Conservation (phyloP, 2,113 vertebrate species). For the Uria aalge region DNA sequence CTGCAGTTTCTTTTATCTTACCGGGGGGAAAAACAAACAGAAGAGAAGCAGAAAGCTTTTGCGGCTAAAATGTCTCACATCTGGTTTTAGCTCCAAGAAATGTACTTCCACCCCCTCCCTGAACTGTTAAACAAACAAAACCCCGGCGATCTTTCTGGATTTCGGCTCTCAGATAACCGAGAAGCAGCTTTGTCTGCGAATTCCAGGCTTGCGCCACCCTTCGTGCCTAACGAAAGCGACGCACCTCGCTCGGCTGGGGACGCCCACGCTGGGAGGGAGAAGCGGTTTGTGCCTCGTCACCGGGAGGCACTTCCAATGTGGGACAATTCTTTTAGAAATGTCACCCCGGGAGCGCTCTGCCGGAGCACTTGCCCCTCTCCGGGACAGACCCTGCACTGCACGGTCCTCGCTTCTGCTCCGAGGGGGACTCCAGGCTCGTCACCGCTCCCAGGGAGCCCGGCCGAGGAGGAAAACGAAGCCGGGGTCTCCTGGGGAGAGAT, state of each 20-base stretch:
- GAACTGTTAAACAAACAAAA: slow-evolving; percentile 20
- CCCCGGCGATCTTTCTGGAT: background rate
- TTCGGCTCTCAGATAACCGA: background rate
- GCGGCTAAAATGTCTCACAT: slow-evolving; percentile 1
- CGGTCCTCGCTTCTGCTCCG: background rate
- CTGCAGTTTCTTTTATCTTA: slow-evolving; percentile 6
- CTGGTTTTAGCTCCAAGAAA: slow-evolving; percentile 39
- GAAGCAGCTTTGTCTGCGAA: background rate
- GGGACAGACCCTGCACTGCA: background rate
- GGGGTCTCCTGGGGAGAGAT: background rate
- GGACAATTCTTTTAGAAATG: background rate
- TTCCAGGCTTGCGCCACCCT: background rate
- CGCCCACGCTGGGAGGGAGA: fast-evolving
- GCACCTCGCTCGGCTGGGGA: background rate
- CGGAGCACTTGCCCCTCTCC: background rate
- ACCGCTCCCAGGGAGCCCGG: background rate
- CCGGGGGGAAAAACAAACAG: background rate
- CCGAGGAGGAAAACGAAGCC: background rate
- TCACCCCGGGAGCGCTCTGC: background rate
- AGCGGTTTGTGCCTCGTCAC: background rate
- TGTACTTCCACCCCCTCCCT: background rate
- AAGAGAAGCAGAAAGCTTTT: background rate
- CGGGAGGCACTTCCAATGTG: background rate
- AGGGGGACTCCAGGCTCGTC: fast-evolving
- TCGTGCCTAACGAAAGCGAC: background rate